Evolutionary conservation across 2,113 vertebrate genomes (phyloP), one percentile per base, ranked within the genome.

Genomic region (Takifugu bimaculatus): DNA sequence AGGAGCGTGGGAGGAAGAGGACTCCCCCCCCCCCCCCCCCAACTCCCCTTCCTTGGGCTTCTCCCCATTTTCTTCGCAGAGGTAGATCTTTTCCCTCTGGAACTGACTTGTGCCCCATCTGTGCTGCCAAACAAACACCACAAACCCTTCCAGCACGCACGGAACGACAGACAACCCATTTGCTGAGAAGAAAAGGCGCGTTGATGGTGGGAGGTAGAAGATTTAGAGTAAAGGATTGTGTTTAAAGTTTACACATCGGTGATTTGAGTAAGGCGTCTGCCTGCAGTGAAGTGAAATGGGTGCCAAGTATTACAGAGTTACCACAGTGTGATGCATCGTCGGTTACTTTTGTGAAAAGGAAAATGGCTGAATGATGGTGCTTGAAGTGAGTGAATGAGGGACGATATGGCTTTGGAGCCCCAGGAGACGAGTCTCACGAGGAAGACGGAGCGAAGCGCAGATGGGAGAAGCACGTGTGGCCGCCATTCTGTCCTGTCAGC

Each of bases 211-310:
- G 54, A 64, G 63, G 45, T 56, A 28, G 26, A 25, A 67, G 26
- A 56, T 56, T 53, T 55, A 42, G 70, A 62, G 27, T 20, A 70
- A 66, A 49, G 28, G 48, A 39, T 65, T 57, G 52, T 68, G 60
- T 68, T 65, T 44, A 39, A 68, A 49, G 72, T 71, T 78, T 56
- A 67, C 39, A 77, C 53, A 55, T 51, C 43, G 56, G 54, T 71
- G 63, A 78, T 63, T 1, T 57, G 44, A 69, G 65, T 14, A 60
- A 56, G 55, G 4, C 26, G 54, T 25, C 58, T 55, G 58, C 6
- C 32, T 71, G 68, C 6, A 43, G 42, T 6, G 42, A 43, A 13
- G 2, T 1, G 13, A 43, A 43, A 54, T 29, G 50, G 25, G 58
- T 6, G 3, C 14, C 5, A 2, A 52, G 65, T 72, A 60, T 56